Evolutionary conservation across 2,888 invertebrate genomes (phyloP), one percentile per base, ranked within the genome.

Genomic region (Dasysyrphus tricinctus): DNA sequence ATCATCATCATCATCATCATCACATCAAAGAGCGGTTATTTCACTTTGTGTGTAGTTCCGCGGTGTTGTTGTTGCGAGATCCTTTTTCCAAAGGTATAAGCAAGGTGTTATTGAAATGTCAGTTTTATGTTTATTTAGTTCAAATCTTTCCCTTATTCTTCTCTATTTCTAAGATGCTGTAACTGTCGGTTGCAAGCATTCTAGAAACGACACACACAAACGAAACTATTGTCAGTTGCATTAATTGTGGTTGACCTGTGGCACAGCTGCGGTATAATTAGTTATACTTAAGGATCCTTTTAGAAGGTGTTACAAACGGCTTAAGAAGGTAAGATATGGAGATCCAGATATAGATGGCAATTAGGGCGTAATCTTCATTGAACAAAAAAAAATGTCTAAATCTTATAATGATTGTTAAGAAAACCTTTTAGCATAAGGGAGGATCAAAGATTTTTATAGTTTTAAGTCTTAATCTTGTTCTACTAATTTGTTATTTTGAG

Each of bases 61-160:
- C 70, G 76, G 76, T 70, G 70, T 37, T 56, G 70, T 77, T 70
- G 24, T 24, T 24, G 24, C 24, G 32, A 77, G 57, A 49, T 81
- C 81, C 81, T 81, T 77, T 24, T 61, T 5, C n/a, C 14, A 51
- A 51, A 19, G 34, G 7, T 37, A 37, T 54, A 34, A n/a, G n/a
- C n/a, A n/a, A 81, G 81, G 81, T 81, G 81, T 81, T 81, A 77
- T 81, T 81, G 77, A 81, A 81, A 81, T 81, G 81, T 81, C 81
- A 81, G 61, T 70, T 39, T 77, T 77, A 24, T 81, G 70, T 81
- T 81, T 54, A 42, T 70, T 77, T 65, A 24, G 24, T 39, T 61
- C 61, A 39, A 59, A 42, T 42, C 39, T 8, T 14, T 14, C 39
- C 16, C 2, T 14, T 42, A 1, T 44, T n/a, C 16, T 69, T 24